A percentile compares a stretch with the other conserved stretches of the same genome.
phyloP scores from a whole-genome alignment of 1,140 invertebrate species.

The Tribolium madens region DNA sequence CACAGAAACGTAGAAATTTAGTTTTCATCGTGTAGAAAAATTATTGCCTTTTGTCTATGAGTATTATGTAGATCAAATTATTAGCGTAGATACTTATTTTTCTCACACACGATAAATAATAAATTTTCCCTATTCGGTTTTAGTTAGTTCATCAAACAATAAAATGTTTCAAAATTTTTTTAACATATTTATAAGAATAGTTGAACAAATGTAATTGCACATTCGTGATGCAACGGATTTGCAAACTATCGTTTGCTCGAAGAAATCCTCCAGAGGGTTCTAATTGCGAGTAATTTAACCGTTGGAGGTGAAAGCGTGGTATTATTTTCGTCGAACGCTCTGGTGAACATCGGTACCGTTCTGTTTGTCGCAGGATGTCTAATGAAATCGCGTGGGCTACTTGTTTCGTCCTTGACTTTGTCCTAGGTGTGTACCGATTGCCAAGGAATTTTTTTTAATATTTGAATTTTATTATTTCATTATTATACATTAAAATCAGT shows the following conservation, averaged over 20 bases:
- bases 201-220: no score
- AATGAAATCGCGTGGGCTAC: conserved; percentile 10
- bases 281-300: not conserved
- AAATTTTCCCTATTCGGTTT: no score
- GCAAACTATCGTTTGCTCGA: not conserved
- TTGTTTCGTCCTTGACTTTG: conserved; percentile 28
- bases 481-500: not conserved
- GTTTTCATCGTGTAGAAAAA: no score
- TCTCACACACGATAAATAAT: no score
- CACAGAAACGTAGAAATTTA: no score
- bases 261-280: not conserved
- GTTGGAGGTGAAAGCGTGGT: conserved; percentile 15
- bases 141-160: no score
- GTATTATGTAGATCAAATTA: no score
- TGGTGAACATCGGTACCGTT: not conserved
- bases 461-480: not conserved
- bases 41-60: no score
- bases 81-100: no score
- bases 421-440: conserved; percentile 1
- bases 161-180: no score
- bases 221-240: not conserved
- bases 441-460: not conserved
- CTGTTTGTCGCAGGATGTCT: not conserved
- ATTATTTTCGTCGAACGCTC: conserved; percentile 5
- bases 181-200: no score